Base-by-base conservation (phyloP, 2,888 invertebrate genomes). In the Limenitis camilla region DNA sequence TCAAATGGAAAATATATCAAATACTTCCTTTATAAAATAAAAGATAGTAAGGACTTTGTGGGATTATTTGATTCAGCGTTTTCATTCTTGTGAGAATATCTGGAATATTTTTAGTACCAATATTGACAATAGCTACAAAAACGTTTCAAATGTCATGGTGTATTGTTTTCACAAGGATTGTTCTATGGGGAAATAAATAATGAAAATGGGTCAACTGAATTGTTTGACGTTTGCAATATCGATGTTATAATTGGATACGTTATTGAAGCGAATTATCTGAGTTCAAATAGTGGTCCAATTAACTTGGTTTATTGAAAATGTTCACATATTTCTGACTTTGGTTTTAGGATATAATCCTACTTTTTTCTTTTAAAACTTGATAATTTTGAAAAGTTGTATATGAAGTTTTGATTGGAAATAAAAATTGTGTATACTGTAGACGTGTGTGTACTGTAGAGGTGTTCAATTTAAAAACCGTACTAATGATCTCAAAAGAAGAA, bases 121-220 rank as follows among this genome's bases (percentile, higher is more conserved):
- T 44, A 44, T 10, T n/a, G 41, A 36, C 36, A 31, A 42, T 31
- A 33, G 7, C 8, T 42, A 28, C 19, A 40, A 30, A 44, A 48
- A 7, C 29, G 42, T 48, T 40, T 41, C 31, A 49, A 53, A 41
- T 49, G 38, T 11, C 38, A 47, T 42, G 28, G 29, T 28, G n/a
- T 39, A 28, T 48, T 39, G 28, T 53, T 41, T 31, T 35, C 40
- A 35, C 11, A 35, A 32, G 33, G 32, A 31, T 44, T 27, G 29
- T 11, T 40, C 10, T 11, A 45, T 45, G 30, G 5, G 27, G 10
- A 9, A 41, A 39, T 43, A 30, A 40, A 33, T 47, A 11, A 32
- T 38, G 10, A 5, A 42, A 41, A 40, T 48, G 35, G 19, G 29
- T 41, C 41, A 4, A 35, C 10, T 28, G 33, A 10, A 4, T 36